Base-by-base conservation (phyloP, 2,888 invertebrate species). In the Cerceris ruficornis region DNA sequence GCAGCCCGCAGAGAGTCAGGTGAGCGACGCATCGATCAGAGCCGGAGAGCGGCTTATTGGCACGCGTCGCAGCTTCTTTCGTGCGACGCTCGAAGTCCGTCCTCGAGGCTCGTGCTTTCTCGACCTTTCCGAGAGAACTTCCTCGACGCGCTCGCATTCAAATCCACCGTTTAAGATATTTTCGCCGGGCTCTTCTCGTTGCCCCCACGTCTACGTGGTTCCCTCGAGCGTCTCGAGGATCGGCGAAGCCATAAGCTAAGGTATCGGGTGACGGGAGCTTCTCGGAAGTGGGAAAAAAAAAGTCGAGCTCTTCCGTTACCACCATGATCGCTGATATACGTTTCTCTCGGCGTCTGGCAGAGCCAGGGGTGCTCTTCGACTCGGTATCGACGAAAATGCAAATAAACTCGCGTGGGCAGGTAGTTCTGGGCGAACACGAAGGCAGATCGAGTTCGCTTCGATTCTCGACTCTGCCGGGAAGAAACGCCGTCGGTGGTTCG, bases 331-430 rank as follows among this genome's bases (percentile, higher is more conserved):
- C 9, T 1, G 2, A 13, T 50, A 50, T 50, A 13, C 50, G n/a
- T 11, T 50, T n/a, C n/a, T 13, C 5, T 7, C 17, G 46, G 11
- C 43, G 46, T 43, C 60, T 43, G 60, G 15, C 60, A 46, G 15
- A 57, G 13, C 41, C 28, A 28, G 4, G 41, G 58, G 9, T n/a
- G 46, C 13, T 59, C 64, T 41, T 69, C 54, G 61, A 57, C 64
- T 70, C 62, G 62, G 50, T 60, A 69, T 80, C 80, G 77, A 85
- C 71, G 73, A 74, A 74, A 84, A 80, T 84, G 73, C 71, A 77
- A 85, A 85, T 84, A 84, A 85, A 82, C 80, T 57, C 57, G 77
- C 43, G 82, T 77, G 76, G 80, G 80, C 75, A 82, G 75, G 49
- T 59, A 69, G 28, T 64, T 71, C 54, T 67, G 68, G 6, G 72